These are phyloP conservation scores for Gnathochromis pfefferi DNA, from an alignment of 2,113 vertebrate genomes.

Conservation along the genomic window DNA sequence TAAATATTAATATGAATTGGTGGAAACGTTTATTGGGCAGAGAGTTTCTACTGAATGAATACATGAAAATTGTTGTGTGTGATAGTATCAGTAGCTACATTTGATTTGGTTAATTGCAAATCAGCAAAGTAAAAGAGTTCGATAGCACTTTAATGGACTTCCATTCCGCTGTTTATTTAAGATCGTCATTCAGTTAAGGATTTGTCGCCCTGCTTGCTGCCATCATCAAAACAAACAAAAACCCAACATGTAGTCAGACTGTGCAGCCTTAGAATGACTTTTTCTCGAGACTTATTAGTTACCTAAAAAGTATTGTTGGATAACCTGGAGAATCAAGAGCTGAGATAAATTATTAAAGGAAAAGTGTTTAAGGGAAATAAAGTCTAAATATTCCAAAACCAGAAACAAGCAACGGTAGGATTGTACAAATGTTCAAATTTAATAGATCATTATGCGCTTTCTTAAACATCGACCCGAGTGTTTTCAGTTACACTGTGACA, in stretches of 20 bases:
- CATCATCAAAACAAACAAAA: neutral
- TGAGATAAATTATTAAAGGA: neutral
- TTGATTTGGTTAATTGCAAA: neutral
- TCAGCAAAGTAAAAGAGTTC: constrained; percentile 7
- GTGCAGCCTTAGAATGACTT: no score
- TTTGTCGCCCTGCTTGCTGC: neutral
- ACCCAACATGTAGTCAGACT: neutral
- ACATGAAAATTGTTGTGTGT: neutral
- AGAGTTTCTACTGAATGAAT: neutral
- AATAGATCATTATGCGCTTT: neutral
- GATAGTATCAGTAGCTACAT: neutral
- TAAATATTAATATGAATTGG: neutral
- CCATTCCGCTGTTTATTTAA: constrained; percentile 43
- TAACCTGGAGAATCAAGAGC: neutral
- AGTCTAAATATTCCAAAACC: neutral
- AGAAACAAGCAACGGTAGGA: neutral
- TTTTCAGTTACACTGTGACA: neutral
- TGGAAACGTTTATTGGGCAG: neutral
- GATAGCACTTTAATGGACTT: constrained; percentile 24
- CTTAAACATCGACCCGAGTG: neutral
- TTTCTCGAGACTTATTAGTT: neutral
- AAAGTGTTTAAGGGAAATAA: neutral
- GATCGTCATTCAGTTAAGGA: constrained; percentile 9
- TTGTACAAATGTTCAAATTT: neutral
- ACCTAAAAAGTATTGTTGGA: neutral